Base-by-base conservation (phyloP, 2,888 invertebrate species). In the Eupithecia insigniata region DNA sequence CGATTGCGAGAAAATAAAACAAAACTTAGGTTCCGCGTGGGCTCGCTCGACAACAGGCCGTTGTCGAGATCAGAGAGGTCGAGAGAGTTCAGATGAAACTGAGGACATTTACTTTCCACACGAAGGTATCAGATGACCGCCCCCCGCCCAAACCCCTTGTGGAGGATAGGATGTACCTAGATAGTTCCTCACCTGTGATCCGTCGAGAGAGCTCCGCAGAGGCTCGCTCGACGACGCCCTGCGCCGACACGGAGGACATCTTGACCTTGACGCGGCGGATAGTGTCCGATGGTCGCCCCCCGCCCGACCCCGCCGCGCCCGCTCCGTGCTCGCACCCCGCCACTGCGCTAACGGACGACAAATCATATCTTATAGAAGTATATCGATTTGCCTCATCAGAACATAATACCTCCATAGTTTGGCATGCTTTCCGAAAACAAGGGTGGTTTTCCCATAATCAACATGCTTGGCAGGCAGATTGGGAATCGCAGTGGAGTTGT, bases 151-250 rank as follows among this genome's bases (percentile, higher is more conserved):
- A n/a, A n/a, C n/a, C n/a, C n/a, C n/a, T n/a, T n/a, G n/a, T n/a
- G n/a, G n/a, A n/a, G n/a, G n/a, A n/a, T n/a, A n/a, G n/a, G 18
- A 43, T 0, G 43, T 43, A 43, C 8, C n/a, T n/a, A 43, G n/a
- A n/a, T 30, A 36, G 22, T 18, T 61, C 8, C 55, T 60, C 43
- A 46, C 73, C 73, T 86, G 97, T 98, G 92, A 98, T 98, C 86
- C 98, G 96, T 87, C 98, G 97, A 82, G 97, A 97, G 79, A 98
- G 95, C 92, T 98, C 98, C 79, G 98, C 98, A 82, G 97, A 98
- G 84, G 98, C 98, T 86, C 98, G 96, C 95, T 98, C 98, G 91
- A 98, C 98, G 87, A 98, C 98, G 85, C 98, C 98, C 92, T 97
- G 97, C 84, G 97, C 97, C 83, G 97, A 97, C 93, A 97, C 97